Base-by-base conservation (phyloP, 1,140 invertebrate species). In the Caenorhabditis brenneri region DNA sequence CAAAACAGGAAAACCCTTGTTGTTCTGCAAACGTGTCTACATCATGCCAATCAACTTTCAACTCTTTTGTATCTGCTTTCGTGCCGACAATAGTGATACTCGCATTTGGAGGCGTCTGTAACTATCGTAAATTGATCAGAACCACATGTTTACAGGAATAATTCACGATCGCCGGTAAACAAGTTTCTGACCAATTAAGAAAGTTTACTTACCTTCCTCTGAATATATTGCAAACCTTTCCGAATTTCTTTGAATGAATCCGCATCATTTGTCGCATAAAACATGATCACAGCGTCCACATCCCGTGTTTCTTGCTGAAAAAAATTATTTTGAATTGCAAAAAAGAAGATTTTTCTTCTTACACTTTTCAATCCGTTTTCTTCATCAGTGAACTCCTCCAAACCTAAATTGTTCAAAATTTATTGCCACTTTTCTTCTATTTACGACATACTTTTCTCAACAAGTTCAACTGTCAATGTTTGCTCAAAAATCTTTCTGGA, bases 1-100 rank as follows among this genome's bases (percentile, higher is more conserved):
- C 65, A 74, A 74, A 74, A 42, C 65, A 42, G 2, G 65, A 74
- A 74, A 74, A 74, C 7, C 65, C 65, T 46, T 74, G 65, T 10
- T 9, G 24, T 24, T 74, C 65, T 16, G 65, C 65, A 74, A 74
- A 74, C 4, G 27, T 74, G 19, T 74, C 65, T 1, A 74, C 65
- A 42, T 74, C 65, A 2, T 46, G 33, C 65, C 65, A 74, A 2
- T 9, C 2, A 39, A 74, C 65, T 24, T 42, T 31, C 36, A 74
- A 24, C 24, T 74, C 65, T 74, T 42, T 46, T 10, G 15, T 36
- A 42, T 74, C 65, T 22, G 65, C 65, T 74, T 74, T 74, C 9
- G 36, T 24, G 22, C 65, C 65, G 15, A 74, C 36, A 33, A 74
- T 24, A 7, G 65, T 74, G 0, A 74, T 74, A 31, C 15, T 42